Base-by-base conservation (phyloP, 1,140 invertebrate genomes). In the Penaeus vannamei region DNA sequence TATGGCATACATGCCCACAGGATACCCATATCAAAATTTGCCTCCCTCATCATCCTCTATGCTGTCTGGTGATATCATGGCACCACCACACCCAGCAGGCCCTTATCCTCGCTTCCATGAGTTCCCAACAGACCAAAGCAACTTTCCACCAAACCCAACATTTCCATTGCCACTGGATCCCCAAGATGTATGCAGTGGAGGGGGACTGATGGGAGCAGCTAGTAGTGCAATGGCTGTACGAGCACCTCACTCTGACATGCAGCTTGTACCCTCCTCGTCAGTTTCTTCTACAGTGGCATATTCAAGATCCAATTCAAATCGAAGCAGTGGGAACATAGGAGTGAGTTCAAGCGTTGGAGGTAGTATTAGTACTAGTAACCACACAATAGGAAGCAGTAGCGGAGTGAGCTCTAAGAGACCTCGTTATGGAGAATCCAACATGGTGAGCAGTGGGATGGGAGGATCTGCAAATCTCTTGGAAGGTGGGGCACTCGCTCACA, bases 91-190 rank as follows among this genome's bases (percentile, higher is more conserved):
- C 61, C 91, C 88, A 59, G 80, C 91, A 61, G 86, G 89, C 23
- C 76, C 91, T 60, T 91, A 91, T 62, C 91, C 89, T 26, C 86
- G 91, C 53, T 91, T 91, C 64, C 91, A 90, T 88, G 91, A 91
- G n/a, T 90, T 91, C 62, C 82, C 85, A 59, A 64, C 89, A 46
- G 91, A 91, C 62, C 91, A 91, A 53, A 89, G 85, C n/a, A 91
- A 90, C 69, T 91, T 91, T 59, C 89, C 91, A 36, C 84, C 91
- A 36, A 91, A 91, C 61, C 88, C 91, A 46, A 90, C 86, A 46
- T 91, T 91, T 59, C 86, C 91, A 17, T 59, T 91, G 60, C 80
- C 91, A 8, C 83, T 91, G 1, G 91, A 91, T 32, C 89, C 91
- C 4, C 91, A 91, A 61, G 91, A 91, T 85, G 81, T 89, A 81